Conservation (phyloP, 2,113 vertebrate species). For the Erythrocebus patas region DNA sequence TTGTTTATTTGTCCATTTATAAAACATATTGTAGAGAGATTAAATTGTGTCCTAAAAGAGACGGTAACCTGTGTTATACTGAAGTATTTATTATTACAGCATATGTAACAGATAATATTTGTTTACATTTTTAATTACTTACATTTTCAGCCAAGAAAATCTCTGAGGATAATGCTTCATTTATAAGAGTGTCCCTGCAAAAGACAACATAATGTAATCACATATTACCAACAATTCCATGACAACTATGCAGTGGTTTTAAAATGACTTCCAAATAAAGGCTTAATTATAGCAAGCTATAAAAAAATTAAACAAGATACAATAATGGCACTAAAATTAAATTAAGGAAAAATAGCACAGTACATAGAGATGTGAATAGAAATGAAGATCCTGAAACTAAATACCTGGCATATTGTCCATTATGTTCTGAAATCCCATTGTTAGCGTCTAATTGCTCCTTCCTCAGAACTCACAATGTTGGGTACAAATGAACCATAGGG, state of each 20-base stretch:
- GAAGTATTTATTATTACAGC: constrained; percentile 86
- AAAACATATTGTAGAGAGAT: constrained; percentile 81
- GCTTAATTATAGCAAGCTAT: constrained; percentile 83
- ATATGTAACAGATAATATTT: constrained; percentile 88
- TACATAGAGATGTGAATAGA: constrained; percentile 59
- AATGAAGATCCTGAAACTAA: constrained; percentile 69
- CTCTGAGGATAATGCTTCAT: constrained; percentile 87
- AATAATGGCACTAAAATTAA: constrained; percentile 72
- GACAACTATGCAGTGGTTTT: constrained; percentile 81
- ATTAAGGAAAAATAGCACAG: constrained; percentile 72
- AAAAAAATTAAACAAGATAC: constrained; percentile 70
- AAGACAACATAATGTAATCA: constrained; percentile 86
- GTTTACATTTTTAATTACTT: constrained; percentile 89
- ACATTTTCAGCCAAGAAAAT: constrained; percentile 87
- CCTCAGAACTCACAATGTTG: constrained; percentile 48
- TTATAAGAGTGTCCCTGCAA: constrained; percentile 84
- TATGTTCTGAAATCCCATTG: constrained; percentile 62
- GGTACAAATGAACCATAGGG: constrained; percentile 38
- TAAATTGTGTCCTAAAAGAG: constrained; percentile 82
- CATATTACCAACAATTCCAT: constrained; percentile 85
- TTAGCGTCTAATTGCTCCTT: constrained; percentile 66
- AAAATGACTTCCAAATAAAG: constrained; percentile 83
- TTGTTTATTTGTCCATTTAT: constrained; percentile 82
- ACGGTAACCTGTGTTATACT: constrained; percentile 84
- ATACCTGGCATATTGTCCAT: constrained; percentile 57